Evolutionary conservation across 2,888 invertebrate genomes (phyloP).

Genomic region (Osmoderma eremita): DNA sequence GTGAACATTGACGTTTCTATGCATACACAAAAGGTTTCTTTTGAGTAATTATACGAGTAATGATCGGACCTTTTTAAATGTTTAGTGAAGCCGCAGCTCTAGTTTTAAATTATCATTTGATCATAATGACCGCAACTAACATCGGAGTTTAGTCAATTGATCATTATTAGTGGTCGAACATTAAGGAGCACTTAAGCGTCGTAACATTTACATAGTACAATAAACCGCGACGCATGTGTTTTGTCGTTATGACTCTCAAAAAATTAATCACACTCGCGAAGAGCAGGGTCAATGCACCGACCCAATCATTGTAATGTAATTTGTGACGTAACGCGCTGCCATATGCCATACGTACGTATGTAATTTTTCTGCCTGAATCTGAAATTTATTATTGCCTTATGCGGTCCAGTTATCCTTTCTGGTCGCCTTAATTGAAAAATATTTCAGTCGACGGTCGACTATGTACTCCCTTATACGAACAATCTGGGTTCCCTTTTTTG

Average conservation of each 20-base stretch:
- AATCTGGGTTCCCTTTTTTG: slow-evolving; percentile 20
- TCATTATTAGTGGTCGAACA: slow-evolving; percentile 1
- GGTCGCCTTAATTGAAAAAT: slow-evolving; percentile 27
- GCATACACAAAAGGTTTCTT: not conserved
- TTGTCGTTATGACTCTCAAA: not conserved
- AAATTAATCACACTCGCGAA: slow-evolving; percentile 9
- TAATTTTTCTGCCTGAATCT: slow-evolving; percentile 27
- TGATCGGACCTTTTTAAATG: not conserved
- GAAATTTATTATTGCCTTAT: slow-evolving; percentile 32
- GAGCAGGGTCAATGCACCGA: slow-evolving; percentile 23
- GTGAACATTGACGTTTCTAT: too few relatives aligned
- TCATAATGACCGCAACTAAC: slow-evolving; percentile 18
- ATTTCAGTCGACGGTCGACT: slow-evolving; percentile 18
- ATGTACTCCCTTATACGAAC: slow-evolving; percentile 26
- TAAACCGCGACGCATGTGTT: slow-evolving; percentile 8
- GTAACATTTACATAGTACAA: slow-evolving; percentile 6
- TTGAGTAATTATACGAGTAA: not conserved
- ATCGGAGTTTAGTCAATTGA: not conserved
- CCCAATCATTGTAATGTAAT: slow-evolving; percentile 13
- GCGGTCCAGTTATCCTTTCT: slow-evolving; percentile 28
- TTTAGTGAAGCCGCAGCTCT: not conserved
- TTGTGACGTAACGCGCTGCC: slow-evolving; percentile 18
- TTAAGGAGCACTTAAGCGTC: slow-evolving; percentile 17
- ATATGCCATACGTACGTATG: not conserved
- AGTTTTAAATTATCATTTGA: slow-evolving; percentile 16